Base-by-base conservation (phyloP, 2,888 invertebrate genomes). In the Tinea trinotella region DNA sequence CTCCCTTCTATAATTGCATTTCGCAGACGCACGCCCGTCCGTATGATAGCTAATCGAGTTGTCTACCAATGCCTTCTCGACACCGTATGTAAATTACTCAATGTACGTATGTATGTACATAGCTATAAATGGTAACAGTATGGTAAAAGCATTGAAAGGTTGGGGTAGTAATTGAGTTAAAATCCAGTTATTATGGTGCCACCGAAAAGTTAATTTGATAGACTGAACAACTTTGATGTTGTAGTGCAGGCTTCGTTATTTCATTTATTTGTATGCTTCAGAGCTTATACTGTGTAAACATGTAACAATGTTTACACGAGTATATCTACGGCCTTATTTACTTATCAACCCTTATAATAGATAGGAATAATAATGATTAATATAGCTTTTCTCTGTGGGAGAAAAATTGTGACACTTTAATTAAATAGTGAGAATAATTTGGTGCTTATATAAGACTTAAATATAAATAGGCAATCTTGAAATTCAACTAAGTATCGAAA, bases 21-120 rank as follows among this genome's bases (percentile, higher is more conserved):
- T 49, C 56, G 52, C 50, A 55, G 34, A 17, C 40, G 40, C 13
- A 22, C 24, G 48, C 55, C 50, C 54, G 22, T 54, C 54, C 53
- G 56, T 53, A 44, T 58, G 59, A 57, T 57, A 56, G 54, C 46
- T 61, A 59, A 61, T 61, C 58, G 58, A 61, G 59, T 61, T 59
- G 50, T 50, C 46, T 46, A 19, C 46, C 46, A 46, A 46, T 46
- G 46, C 46, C 46, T 46, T 46, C 46, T 10, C 46, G 46, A 46
- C 46, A 46, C 46, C 19, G 46, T 19, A 46, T 46, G 46, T 46
- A 46, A 46, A 46, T 46, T 46, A 46, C 19, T 17, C 17, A 19
- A 36, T 12, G 12, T 4, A 36, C 7, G 36, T 36, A 36, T 36
- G 12, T 36, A 36, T 24, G 24, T 24, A 24, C 24, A 24, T 7